These are phyloP conservation scores for Ricordea florida DNA, from an alignment of 92 coral and sea anemone species.

Conservation along the genomic window DNA sequence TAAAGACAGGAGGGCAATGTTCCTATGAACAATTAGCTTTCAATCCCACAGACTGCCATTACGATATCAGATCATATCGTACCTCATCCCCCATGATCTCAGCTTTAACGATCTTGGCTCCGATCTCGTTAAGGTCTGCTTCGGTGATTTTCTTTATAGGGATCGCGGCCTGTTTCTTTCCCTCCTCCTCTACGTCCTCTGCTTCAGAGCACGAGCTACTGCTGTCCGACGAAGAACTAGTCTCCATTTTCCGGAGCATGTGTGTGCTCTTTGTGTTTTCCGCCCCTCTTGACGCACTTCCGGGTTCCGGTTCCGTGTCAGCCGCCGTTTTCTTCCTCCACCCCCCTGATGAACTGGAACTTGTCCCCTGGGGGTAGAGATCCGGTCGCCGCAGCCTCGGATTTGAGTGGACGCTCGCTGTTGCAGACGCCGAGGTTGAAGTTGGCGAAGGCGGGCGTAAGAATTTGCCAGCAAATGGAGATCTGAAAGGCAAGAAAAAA, in stretches of 20 bases:
- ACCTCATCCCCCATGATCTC: slow-evolving; percentile 98
- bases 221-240: slow-evolving; percentile 12
- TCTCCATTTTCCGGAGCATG: background rate
- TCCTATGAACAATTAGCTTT: too few species aligned
- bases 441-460: slow-evolving; percentile 66
- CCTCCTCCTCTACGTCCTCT: slow-evolving; percentile 16
- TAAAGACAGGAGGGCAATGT: too few species aligned
- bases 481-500: background rate
- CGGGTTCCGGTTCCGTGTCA: slow-evolving; percentile 1
- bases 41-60: too few species aligned
- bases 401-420: slow-evolving; percentile 50
- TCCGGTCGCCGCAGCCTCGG: slow-evolving; percentile 6
- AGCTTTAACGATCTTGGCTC: slow-evolving; percentile 91
- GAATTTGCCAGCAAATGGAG: slow-evolving; percentile 57
- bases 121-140: slow-evolving; percentile 91
- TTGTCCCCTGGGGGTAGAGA: slow-evolving; percentile 3
- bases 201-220: slow-evolving; percentile 54
- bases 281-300: slow-evolving; percentile 2
- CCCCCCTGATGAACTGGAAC: slow-evolving; percentile 67
- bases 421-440: slow-evolving; percentile 41
- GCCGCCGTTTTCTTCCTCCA: slow-evolving; percentile 82
- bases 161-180: slow-evolving; percentile 14
- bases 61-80: background rate
- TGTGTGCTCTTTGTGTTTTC: slow-evolving; percentile 12
- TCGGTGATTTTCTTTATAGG: slow-evolving; percentile 82